phyloP scores from a whole-genome alignment of 2,797 vertebrate species.

The Ciconia nigra region DNA sequence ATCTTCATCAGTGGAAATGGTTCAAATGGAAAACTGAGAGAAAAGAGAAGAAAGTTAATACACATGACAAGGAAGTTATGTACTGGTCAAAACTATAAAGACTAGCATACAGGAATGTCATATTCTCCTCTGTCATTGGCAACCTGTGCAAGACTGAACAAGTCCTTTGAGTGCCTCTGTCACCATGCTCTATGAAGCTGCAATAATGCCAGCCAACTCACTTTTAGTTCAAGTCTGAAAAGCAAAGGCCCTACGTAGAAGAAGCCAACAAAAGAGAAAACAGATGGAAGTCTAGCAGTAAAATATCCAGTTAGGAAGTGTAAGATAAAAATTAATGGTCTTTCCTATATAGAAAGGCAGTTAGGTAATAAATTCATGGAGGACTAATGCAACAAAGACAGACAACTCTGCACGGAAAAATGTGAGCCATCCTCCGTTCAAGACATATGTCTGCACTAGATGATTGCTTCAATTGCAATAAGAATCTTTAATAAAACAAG shows the following conservation, averaged over 20 bases:
- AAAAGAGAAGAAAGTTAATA: not conserved
- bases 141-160: not conserved
- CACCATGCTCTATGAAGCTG: not conserved
- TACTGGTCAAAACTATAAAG: not conserved
- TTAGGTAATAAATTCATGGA: not conserved
- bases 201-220: not conserved
- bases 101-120: not conserved
- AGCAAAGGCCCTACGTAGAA: not conserved
- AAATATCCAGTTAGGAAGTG: not conserved
- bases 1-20: not conserved
- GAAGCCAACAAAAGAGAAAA: not conserved
- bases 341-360: not conserved
- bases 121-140: not conserved
- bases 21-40: not conserved
- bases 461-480: not conserved
- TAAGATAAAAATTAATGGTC: not conserved
- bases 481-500: not conserved
- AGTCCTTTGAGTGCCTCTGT: not conserved
- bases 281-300: not conserved
- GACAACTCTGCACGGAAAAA: not conserved
- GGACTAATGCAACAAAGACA: not conserved
- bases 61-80: not conserved
- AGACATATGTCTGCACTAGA: not conserved
- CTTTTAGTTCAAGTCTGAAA: not conserved
- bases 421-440: not conserved